Conservation (phyloP, 1,140 invertebrate genomes). For the Tetramorium simillimum region DNA sequence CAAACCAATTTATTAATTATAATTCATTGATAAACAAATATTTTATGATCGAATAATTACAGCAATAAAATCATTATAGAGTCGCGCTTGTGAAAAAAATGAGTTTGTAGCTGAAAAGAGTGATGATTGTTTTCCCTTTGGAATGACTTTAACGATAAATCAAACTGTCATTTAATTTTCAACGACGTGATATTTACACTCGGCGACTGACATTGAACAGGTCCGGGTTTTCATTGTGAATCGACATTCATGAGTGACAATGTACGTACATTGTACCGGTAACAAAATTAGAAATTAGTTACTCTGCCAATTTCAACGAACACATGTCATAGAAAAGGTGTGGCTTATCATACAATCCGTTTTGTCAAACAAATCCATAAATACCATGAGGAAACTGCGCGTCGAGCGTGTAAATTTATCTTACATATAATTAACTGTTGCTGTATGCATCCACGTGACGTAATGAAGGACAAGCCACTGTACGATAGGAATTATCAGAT, state of each 20-base stretch:
- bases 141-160: not conserved
- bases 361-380: not conserved
- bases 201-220: not conserved
- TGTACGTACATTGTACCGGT: not conserved
- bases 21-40: not conserved
- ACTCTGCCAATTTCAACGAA: constrained; percentile 8
- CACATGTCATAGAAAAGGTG: not conserved
- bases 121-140: not conserved
- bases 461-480: not conserved
- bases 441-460: not conserved
- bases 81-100: not conserved
- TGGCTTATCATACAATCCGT: not conserved
- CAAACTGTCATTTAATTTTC: not conserved
- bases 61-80: not conserved
- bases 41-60: not conserved
- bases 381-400: not conserved
- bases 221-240: not conserved
- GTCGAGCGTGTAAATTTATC: not conserved
- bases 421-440: not conserved
- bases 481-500: not conserved
- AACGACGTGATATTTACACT: not conserved
- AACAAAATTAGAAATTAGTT: constrained; percentile 11
- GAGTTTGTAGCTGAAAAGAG: not conserved
- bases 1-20: not conserved
- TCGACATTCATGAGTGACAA: not conserved